These are phyloP conservation scores for Taphrorychus bicolor DNA, from an alignment of 2,888 invertebrate species.

Conservation along the genomic window DNA sequence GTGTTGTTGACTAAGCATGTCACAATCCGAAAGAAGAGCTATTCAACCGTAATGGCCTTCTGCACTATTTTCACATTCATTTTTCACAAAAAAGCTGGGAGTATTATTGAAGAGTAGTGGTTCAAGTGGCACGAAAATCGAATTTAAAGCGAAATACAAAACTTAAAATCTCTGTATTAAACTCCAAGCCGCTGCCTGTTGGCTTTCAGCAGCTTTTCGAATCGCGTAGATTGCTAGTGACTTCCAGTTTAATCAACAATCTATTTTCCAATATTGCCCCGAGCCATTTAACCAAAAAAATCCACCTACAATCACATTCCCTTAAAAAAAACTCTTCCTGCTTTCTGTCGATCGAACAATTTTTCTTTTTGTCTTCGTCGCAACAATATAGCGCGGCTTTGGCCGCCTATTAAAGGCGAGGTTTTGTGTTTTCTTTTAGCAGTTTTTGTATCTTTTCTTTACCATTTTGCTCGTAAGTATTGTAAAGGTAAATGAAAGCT, in stretches of 20 bases:
- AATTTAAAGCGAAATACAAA: too few relatives aligned
- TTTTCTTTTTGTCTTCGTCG: neutral
- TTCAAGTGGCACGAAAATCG: too few relatives aligned
- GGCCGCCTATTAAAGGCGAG: constrained; percentile 3
- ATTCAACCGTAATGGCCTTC: too few relatives aligned
- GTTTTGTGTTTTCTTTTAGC: constrained; percentile 4
- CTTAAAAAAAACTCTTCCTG: neutral
- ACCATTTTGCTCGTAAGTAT: constrained; percentile 7
- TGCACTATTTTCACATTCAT: too few relatives aligned
- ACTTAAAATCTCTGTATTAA: too few relatives aligned
- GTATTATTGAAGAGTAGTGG: too few relatives aligned
- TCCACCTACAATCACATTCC: neutral
- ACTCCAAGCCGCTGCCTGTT: too few relatives aligned
- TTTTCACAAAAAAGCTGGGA: too few relatives aligned
- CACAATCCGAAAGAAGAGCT: too few relatives aligned
- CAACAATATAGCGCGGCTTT: neutral
- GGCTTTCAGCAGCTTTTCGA: too few relatives aligned
- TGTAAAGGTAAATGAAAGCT: constrained; percentile 12
- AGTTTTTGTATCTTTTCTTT: constrained; percentile 3
- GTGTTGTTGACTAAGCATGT: too few relatives aligned
- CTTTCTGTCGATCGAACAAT: neutral
- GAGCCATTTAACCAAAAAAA: neutral
- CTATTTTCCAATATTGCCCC: neutral
- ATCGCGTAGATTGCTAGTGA: too few relatives aligned
- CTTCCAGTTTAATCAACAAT: neutral